Base-by-base conservation (phyloP, 2,797 vertebrate genomes). In the Gadopsis marmoratus region DNA sequence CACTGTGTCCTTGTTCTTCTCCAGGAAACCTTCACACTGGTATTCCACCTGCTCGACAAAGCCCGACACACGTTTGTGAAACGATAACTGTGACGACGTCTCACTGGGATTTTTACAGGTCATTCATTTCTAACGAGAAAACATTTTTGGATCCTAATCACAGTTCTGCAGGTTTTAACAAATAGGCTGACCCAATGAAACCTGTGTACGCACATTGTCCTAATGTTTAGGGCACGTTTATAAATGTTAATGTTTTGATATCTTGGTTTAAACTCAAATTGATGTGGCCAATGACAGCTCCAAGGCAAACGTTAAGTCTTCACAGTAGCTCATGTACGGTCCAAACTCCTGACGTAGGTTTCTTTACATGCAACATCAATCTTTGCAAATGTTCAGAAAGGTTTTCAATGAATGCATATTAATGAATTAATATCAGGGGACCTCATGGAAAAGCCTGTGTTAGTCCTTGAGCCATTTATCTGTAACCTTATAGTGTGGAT, bases 1-100 rank as follows among this genome's bases (percentile, higher is more conserved):
- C 79, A 99, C 97, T 0, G 98, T 99, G 91, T 99, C 98, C 93
- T 99, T 99, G 94, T 99, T 99, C 92, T 99, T 99, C 93, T 97
- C 98, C 84, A 99, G 94, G 94, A 99, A 99, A 29, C 98, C 97
- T 19, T 99, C 98, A 88, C 98, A 99, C 71, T 99, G 98, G 89
- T 99, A 99, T 86, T 99, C 98, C 70, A 99, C 98, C 98, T 99
- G 91, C 12, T n/a, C 29, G 14, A 55, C 6, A 0, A 35, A 65
- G 54, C 12, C 76, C 70, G 84, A 43, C 48, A 53, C 35, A 66
- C 26, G 54, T 60, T 60, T 58, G 63, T 51, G 58, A 79, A 60
- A 78, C 2, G 33, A 23, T 3, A 51, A 35, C 33, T 41, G 14
- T 35, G n/a, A 70, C 29, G 23, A 64, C 19, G 7, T 33, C 51